Evolutionary conservation across 2,113 vertebrate genomes (phyloP).

Genomic region (Callorhinus ursinus): DNA sequence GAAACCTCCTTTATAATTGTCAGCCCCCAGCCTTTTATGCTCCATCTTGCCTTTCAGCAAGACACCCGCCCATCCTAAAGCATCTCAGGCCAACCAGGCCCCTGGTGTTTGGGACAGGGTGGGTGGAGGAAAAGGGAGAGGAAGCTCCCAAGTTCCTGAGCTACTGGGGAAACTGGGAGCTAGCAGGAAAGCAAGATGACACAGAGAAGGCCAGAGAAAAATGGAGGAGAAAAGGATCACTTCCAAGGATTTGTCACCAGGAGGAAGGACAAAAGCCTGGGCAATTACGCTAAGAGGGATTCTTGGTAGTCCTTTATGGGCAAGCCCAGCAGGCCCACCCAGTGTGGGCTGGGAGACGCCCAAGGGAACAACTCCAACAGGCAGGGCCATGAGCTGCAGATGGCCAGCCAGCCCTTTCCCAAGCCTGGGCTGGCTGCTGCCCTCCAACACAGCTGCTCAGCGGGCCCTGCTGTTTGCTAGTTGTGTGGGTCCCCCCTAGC

Average conservation of each 20-base stretch:
- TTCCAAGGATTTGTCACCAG: slow-evolving; percentile 47
- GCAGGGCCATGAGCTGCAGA: not conserved
- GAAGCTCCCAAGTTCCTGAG: not conserved
- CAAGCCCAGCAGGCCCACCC: not conserved
- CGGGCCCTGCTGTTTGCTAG: not conserved
- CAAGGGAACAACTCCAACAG: not conserved
- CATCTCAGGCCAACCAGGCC: not conserved
- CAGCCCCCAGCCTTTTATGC: not conserved
- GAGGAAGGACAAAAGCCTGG: slow-evolving; percentile 32
- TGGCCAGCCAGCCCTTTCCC: not conserved
- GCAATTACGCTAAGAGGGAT: slow-evolving; percentile 35
- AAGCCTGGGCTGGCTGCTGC: not conserved
- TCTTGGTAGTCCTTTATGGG: slow-evolving; percentile 41
- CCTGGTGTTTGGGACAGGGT: not conserved
- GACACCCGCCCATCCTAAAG: not conserved
- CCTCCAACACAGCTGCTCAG: not conserved
- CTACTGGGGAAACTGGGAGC: not conserved
- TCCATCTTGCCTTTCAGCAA: slow-evolving; percentile 19
- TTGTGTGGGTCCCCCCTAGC: not conserved
- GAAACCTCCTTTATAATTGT: slow-evolving; percentile 19
- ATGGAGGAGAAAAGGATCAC: not conserved
- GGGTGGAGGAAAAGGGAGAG: not conserved
- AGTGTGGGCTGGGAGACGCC: not conserved
- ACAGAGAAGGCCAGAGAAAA: not conserved
- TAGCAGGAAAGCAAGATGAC: not conserved